Conservation (phyloP, 1,140 invertebrate species). For the Papilio xuthus region DNA sequence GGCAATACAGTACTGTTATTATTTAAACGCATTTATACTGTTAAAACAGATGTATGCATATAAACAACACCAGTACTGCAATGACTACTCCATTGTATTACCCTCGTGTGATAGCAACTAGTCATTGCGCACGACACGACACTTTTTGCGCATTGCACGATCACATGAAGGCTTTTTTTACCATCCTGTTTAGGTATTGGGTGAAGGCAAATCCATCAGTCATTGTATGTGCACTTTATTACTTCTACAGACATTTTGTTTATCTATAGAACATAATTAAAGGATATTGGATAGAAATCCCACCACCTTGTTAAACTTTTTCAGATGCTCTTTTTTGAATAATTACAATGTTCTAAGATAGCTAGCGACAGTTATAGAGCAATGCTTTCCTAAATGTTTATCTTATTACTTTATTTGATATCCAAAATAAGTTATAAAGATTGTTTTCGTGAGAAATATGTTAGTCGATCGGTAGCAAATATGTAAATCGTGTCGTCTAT, state of each 20-base stretch:
- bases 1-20: background rate
- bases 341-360: background rate
- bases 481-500: background rate
- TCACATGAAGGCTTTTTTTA: constrained; percentile 28
- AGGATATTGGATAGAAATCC: no score
- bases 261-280: no score
- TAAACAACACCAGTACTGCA: background rate
- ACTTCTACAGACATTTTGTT: background rate
- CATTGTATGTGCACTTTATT: background rate
- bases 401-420: background rate
- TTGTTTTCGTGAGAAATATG: background rate
- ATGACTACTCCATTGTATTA: background rate
- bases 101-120: background rate
- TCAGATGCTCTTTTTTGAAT: no score
- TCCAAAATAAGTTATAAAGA: background rate
- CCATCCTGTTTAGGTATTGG: constrained; percentile 22
- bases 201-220: constrained; percentile 15
- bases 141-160: constrained; percentile 4
- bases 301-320: no score
- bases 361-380: background rate
- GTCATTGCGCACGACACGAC: background rate
- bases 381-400: background rate
- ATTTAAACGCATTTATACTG: no score
- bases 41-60: background rate
- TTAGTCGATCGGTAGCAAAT: background rate